A percentile compares a stretch with the other conserved stretches of the same genome.
These are phyloP conservation scores for Drosophila kurseongensis DNA, from an alignment of 1,140 invertebrate genomes.

Conservation along the genomic window DNA sequence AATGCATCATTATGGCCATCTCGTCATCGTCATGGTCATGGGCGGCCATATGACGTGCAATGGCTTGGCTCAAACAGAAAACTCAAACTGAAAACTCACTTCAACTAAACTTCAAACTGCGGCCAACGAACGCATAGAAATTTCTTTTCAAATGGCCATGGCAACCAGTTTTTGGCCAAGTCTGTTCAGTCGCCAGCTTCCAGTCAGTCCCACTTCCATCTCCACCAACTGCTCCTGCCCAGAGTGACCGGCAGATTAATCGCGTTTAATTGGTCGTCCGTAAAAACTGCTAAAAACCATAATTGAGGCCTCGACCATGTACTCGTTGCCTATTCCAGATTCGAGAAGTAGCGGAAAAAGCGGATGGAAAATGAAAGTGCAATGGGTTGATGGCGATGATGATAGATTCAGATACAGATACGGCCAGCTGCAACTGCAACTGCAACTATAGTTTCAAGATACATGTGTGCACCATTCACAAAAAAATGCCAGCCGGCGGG, in stretches of 20 bases:
- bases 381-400: conserved; percentile 28
- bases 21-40: conserved; percentile 74
- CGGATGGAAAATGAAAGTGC: conserved; percentile 70
- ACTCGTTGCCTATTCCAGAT: conserved; percentile 54
- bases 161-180: conserved; percentile 65
- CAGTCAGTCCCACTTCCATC: conserved; percentile 11
- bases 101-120: conserved; percentile 17
- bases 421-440: conserved; percentile 16
- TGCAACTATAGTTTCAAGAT: neutral
- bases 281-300: conserved; percentile 45
- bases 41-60: conserved; percentile 76
- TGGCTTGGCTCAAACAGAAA: conserved; percentile 53
- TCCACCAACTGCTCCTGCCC: neutral
- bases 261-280: conserved; percentile 40
- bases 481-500: conserved; percentile 1
- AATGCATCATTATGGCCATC: conserved; percentile 20
- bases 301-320: conserved; percentile 40
- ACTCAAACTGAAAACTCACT: conserved; percentile 28
- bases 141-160: conserved; percentile 56
- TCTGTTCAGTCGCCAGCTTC: conserved; percentile 4
- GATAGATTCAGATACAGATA: conserved; percentile 34
- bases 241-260: conserved; percentile 48
- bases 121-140: conserved; percentile 80
- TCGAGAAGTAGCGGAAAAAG: conserved; percentile 60
- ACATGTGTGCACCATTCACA: conserved; percentile 4